These are phyloP conservation scores for Cranoglanis bouderius DNA, from an alignment of 2,113 vertebrate species.

Conservation along the genomic window DNA sequence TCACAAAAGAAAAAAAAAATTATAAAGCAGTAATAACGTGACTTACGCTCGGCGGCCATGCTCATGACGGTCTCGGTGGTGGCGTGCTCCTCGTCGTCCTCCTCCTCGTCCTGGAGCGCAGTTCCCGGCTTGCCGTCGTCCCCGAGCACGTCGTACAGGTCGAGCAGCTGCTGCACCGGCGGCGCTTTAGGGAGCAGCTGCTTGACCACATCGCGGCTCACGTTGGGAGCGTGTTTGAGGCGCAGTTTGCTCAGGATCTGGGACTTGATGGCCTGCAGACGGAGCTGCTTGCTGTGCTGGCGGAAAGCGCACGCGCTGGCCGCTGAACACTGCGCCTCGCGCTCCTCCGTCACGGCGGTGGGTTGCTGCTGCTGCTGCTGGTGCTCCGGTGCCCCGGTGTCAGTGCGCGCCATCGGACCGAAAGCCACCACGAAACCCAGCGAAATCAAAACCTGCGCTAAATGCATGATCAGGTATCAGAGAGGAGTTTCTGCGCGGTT, in stretches of 20 bases:
- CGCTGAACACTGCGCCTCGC: conserved; percentile 80
- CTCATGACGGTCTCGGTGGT: conserved; percentile 93
- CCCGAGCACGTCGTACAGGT: conserved; percentile 96
- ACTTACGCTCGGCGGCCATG: conserved; percentile 93
- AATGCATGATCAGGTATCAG: conserved; percentile 77
- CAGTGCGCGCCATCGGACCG: conserved; percentile 81
- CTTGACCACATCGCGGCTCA: conserved; percentile 92
- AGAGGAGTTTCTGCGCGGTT: conserved; percentile 24
- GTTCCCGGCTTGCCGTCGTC: conserved; percentile 84
- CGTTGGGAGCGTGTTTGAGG: conserved; percentile 95
- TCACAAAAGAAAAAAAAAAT: background rate
- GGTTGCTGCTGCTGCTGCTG: conserved; percentile 52
- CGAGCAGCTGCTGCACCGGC: conserved; percentile 93
- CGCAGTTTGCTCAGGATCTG: conserved; percentile 98
- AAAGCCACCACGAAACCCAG: conserved; percentile 81
- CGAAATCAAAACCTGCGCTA: conserved; percentile 75
- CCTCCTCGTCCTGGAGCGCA: conserved; percentile 83
- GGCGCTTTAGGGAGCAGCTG: conserved; percentile 95
- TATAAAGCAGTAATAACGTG: background rate
- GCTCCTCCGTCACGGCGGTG: conserved; percentile 75
- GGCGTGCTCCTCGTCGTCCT: conserved; percentile 95
- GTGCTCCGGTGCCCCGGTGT: conserved; percentile 61
- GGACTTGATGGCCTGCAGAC: conserved; percentile 95
- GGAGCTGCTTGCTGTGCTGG: conserved; percentile 91
- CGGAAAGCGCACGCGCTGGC: conserved; percentile 83